Evolutionary conservation across 2,797 vertebrate species (phyloP).

Genomic region (Cossypha niveicapilla): DNA sequence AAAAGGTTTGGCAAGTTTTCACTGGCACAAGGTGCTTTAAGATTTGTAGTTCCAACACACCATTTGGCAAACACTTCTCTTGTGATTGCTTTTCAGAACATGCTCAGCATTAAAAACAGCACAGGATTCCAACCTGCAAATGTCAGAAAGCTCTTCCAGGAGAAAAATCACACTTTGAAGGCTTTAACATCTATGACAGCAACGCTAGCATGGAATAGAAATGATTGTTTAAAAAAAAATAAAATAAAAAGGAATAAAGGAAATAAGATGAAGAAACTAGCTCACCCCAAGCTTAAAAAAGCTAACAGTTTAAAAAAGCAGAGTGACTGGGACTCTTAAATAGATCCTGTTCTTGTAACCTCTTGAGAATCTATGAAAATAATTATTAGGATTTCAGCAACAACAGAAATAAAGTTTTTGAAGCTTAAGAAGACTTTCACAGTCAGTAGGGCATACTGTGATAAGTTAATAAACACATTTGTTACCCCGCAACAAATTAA

Average conservation of each 20-base stretch:
- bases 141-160: not conserved
- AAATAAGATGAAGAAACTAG: not conserved
- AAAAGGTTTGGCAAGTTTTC: constrained; percentile 6
- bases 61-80: not conserved
- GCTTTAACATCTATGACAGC: not conserved
- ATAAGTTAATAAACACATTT: not conserved
- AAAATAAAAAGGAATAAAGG: not conserved
- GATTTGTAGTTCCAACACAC: not conserved
- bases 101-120: not conserved
- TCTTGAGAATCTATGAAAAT: not conserved
- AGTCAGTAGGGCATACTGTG: not conserved
- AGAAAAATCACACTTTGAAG: not conserved
- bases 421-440: not conserved
- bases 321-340: not conserved
- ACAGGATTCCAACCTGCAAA: not conserved
- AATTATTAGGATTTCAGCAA: not conserved
- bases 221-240: accelerated
- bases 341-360: not conserved
- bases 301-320: not conserved
- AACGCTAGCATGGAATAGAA: not conserved
- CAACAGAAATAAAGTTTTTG: not conserved
- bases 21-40: not conserved
- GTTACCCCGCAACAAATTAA: not conserved
- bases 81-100: not conserved
- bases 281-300: not conserved